Conservation (phyloP, 2,888 invertebrate species). For the Tholera decimalis region DNA sequence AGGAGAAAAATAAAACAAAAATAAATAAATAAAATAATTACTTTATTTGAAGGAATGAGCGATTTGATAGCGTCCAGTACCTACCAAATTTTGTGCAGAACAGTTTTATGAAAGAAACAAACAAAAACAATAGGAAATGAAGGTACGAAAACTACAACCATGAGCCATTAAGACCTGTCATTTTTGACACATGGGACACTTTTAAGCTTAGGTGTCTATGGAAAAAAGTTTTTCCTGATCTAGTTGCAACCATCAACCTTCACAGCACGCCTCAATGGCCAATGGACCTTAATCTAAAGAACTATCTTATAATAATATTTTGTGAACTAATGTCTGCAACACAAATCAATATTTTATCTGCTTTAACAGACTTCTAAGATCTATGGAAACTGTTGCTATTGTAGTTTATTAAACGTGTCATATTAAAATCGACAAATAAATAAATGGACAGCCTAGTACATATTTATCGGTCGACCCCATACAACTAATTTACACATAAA, state of each 20-base stretch:
- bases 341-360: conserved; percentile 27
- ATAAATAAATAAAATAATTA: conserved; percentile 63
- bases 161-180: conserved; percentile 40
- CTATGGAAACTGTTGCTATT: conserved; percentile 45
- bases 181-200: conserved; percentile 34
- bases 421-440: conserved; percentile 51
- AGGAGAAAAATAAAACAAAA: conserved; percentile 53
- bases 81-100: conserved; percentile 71
- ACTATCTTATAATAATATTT: conserved; percentile 48
- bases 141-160: conserved; percentile 29
- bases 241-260: conserved; percentile 36
- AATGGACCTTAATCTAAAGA: conserved; percentile 41
- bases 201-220: conserved; percentile 22
- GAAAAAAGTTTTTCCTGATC: background rate
- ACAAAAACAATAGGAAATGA: conserved; percentile 13
- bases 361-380: conserved; percentile 34
- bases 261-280: conserved; percentile 33
- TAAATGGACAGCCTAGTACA: conserved; percentile 8
- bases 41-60: conserved; percentile 71
- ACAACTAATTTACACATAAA: conserved; percentile 28
- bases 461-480: conserved; percentile 43
- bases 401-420: conserved; percentile 23
- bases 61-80: conserved; percentile 65
- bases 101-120: conserved; percentile 25
- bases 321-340: conserved; percentile 55